These are phyloP conservation scores for Marronus borbonicus DNA, from an alignment of 2,888 invertebrate genomes.

Conservation along the genomic window DNA sequence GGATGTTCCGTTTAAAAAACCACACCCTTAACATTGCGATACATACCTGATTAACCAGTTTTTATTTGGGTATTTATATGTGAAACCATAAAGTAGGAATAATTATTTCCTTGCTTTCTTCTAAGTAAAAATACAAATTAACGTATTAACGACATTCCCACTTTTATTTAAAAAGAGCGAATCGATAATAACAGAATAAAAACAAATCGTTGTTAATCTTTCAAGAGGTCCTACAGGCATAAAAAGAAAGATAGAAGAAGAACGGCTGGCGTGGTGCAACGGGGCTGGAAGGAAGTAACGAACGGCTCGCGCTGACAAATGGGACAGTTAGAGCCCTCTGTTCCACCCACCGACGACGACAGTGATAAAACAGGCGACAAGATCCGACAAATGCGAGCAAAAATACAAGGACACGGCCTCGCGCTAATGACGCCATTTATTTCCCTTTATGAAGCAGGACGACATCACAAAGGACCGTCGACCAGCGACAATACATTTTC, in stretches of 20 bases:
- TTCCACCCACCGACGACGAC: slow-evolving; percentile 67
- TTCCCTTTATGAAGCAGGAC: slow-evolving; percentile 69
- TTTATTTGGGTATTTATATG: too few species aligned
- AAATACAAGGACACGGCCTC: slow-evolving; percentile 69
- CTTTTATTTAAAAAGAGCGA: too few species aligned
- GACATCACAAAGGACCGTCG: slow-evolving; percentile 68
- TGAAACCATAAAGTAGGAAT: too few species aligned
- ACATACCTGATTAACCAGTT: too few species aligned
- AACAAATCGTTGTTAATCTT: neutral
- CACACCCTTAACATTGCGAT: too few species aligned
- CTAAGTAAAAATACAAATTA: too few species aligned
- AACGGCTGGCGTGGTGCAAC: neutral
- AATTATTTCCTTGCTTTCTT: too few species aligned
- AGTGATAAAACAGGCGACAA: slow-evolving; percentile 70
- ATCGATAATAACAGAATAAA: too few species aligned
- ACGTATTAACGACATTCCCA: too few species aligned
- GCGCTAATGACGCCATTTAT: slow-evolving; percentile 71
- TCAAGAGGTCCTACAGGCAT: neutral
- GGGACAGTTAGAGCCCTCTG: slow-evolving; percentile 55
- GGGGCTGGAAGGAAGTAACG: slow-evolving; percentile 30
- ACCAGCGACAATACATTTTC: slow-evolving; percentile 66
- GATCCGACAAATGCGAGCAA: slow-evolving; percentile 70
- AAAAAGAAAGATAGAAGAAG: neutral
- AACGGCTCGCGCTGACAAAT: slow-evolving; percentile 61
- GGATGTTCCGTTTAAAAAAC: too few species aligned